Conservation (phyloP, 2,797 vertebrate species). For the Craterocephalus amniculus region DNA sequence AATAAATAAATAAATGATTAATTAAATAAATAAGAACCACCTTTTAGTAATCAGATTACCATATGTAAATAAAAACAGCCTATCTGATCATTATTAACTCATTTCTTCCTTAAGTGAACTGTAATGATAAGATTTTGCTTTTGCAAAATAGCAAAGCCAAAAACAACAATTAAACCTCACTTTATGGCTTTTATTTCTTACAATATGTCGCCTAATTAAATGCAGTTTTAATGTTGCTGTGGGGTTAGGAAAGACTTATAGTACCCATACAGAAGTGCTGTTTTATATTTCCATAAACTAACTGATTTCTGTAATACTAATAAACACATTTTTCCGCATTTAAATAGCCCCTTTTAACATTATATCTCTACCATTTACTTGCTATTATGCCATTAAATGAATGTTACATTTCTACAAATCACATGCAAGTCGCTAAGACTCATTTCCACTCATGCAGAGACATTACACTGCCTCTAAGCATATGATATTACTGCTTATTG, state of each 20-base stretch:
- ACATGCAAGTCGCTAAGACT: neutral
- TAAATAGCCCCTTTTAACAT: constrained; percentile 3
- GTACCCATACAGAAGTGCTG: neutral
- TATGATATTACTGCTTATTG: constrained; percentile 2
- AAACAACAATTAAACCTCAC: neutral
- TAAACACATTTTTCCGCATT: neutral
- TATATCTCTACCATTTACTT: neutral
- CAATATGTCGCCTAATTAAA: neutral
- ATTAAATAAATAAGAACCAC: neutral
- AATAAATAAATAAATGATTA: too few relatives aligned
- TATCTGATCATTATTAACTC: neutral
- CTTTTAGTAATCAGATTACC: neutral
- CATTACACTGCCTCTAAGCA: neutral
- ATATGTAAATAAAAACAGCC: neutral
- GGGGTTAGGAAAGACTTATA: neutral
- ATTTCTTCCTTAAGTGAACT: neutral
- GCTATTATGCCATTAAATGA: constrained; percentile 9
- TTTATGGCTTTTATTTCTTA: neutral
- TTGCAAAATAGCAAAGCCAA: neutral
- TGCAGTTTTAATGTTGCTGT: neutral
- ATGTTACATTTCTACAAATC: neutral
- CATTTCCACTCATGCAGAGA: constrained; percentile 7
- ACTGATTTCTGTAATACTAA: neutral
- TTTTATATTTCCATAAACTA: neutral
- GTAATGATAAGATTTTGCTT: neutral